Evolutionary conservation across 2,113 vertebrate species (phyloP).

Genomic region (Pluvianellus socialis): DNA sequence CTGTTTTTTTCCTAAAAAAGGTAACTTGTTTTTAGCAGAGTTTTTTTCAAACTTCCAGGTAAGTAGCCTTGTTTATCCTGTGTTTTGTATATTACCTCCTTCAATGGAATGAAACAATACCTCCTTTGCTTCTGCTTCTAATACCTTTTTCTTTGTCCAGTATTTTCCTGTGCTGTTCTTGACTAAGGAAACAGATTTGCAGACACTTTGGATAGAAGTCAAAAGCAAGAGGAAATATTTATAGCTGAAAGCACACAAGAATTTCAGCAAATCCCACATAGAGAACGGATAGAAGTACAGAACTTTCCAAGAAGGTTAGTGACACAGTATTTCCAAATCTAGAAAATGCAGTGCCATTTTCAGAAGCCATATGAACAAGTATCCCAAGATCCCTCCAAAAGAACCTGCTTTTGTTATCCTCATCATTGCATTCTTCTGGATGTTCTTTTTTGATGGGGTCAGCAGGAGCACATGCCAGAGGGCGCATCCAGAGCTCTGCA

Average conservation of each 20-base stretch:
- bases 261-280: neutral
- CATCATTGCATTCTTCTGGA: neutral
- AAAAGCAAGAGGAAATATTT: neutral
- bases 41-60: neutral
- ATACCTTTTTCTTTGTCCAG: neutral
- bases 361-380: neutral
- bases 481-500: neutral
- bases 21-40: neutral
- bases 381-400: neutral
- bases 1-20: neutral
- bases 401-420: neutral
- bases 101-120: neutral
- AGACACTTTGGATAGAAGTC: neutral
- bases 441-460: rapidly evolving
- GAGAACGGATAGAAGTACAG: neutral
- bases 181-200: neutral
- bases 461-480: neutral
- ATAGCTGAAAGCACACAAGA: neutral
- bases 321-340: neutral
- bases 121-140: neutral
- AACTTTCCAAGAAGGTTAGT: neutral
- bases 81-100: neutral
- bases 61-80: neutral
- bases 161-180: neutral
- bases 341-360: neutral